phyloP scores from a whole-genome alignment of 2,888 invertebrate species.

The Unio pictorum region DNA sequence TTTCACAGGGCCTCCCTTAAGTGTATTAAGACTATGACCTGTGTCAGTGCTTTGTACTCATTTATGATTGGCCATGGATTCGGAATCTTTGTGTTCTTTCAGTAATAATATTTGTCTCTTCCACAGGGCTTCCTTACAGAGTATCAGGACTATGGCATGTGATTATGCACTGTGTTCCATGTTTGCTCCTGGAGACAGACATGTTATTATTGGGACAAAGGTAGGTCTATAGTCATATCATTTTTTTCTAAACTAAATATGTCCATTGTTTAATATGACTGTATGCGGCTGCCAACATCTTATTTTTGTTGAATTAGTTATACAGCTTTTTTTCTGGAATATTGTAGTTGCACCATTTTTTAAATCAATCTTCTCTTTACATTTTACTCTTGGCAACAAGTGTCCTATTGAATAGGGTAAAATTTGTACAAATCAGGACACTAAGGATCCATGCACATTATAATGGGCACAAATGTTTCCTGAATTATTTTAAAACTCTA shows the following conservation, averaged over 20 bases:
- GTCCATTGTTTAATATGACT: not conserved
- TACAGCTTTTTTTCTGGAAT: not conserved
- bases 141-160: slow-evolving; percentile 81
- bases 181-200: slow-evolving; percentile 92
- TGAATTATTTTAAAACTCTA: too few species aligned
- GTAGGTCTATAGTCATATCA: slow-evolving; percentile 60
- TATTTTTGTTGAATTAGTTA: not conserved
- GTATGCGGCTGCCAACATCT: not conserved
- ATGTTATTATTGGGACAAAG: slow-evolving; percentile 89
- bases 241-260: not conserved
- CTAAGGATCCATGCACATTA: too few species aligned
- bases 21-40: not conserved
- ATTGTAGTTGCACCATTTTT: not conserved
- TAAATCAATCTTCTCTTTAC: too few species aligned
- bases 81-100: too few species aligned
- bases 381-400: too few species aligned
- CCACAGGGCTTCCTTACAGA: slow-evolving; percentile 73
- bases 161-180: slow-evolving; percentile 81
- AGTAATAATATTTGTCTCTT: too few species aligned
- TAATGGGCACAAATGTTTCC: too few species aligned
- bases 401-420: too few species aligned
- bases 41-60: not conserved
- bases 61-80: not conserved
- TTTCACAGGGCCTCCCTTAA: not conserved
- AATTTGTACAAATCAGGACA: too few species aligned